Evolutionary conservation across 2,113 vertebrate species (phyloP).

Genomic region (Actinemys pallida): DNA sequence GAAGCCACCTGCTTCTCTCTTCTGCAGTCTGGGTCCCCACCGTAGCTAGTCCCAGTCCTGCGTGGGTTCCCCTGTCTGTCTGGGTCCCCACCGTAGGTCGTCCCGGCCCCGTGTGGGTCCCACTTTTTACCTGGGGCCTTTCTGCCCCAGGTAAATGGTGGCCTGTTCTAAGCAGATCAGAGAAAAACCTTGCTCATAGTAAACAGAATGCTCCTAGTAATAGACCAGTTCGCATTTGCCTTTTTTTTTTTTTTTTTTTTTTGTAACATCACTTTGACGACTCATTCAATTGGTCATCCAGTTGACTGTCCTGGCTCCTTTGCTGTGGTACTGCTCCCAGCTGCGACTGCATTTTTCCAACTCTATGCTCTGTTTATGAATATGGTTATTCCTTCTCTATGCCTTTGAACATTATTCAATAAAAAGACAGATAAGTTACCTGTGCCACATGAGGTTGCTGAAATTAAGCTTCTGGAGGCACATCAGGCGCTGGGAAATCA

Average conservation of each 20-base stretch:
- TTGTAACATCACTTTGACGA: background rate
- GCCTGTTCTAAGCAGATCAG: background rate
- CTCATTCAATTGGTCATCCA: background rate
- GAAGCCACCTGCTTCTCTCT: no score
- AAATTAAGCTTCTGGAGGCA: no score
- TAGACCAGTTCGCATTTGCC: background rate
- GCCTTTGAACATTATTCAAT: background rate
- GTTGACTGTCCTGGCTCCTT: background rate
- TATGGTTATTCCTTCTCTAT: background rate
- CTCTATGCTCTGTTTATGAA: background rate
- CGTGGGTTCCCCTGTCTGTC: no score
- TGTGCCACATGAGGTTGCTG: background rate
- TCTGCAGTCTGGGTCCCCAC: no score
- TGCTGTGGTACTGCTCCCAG: background rate
- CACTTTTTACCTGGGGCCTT: no score
- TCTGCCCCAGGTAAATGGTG: background rate
- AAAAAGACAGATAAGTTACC: background rate
- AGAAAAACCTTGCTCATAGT: background rate
- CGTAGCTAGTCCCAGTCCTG: no score
- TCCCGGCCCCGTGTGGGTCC: no score
- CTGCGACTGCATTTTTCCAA: background rate
- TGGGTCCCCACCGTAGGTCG: no score
- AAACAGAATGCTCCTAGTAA: background rate
- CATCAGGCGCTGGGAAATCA: background rate
- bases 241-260: background rate